Evolutionary conservation across 2,113 vertebrate species (phyloP), one percentile per base, ranked within the genome.

Genomic region (Camelus bactrianus): DNA sequence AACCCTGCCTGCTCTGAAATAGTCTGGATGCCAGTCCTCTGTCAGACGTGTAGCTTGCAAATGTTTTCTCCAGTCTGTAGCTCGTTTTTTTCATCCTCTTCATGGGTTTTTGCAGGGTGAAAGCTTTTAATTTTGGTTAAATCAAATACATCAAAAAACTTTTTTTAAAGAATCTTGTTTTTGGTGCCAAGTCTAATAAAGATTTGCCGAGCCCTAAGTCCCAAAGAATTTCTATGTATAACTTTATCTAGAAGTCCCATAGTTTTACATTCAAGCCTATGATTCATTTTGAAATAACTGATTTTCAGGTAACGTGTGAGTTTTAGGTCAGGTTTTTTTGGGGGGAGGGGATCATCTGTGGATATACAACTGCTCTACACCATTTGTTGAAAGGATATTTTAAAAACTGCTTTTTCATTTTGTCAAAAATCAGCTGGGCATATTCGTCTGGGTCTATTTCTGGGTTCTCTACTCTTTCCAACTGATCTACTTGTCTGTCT

Each of bases 1-100:
- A 96, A 90, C 89, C 73, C 46, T 89, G 73, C 17, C 87, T 95
- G 82, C 95, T 95, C 77, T 94, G 84, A 86, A 58, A 83, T 95
- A 42, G 38, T 42, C 38, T 42, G 38, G 38, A 42, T 42, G 38
- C 38, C 38, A 42, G 38, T 42, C 5, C 38, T 38, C 38, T 42
- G 38, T 42, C 38, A 42, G 38, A 42, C 38, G 38, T 42, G 38
- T 42, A 42, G 38, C 38, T 42, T 42, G 38, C 38, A 42, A 42
- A 42, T 42, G 38, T 42, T 42, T 42, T 42, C 38, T 42, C 38
- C 38, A 42, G 38, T 42, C 38, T 42, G 38, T 42, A 42, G 38
- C 38, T 42, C 4, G 38, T 42, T 42, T 42, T 42, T 42, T 42
- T 42, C 38, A 42, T 42, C 38, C 38, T 42, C 38, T 5, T 42